A percentile compares a stretch with the other conserved stretches of the same genome.
These are phyloP conservation scores for Chiridota heheva DNA, from an alignment of 35 echinoderm and acorn worm genomes.

Conservation along the genomic window DNA sequence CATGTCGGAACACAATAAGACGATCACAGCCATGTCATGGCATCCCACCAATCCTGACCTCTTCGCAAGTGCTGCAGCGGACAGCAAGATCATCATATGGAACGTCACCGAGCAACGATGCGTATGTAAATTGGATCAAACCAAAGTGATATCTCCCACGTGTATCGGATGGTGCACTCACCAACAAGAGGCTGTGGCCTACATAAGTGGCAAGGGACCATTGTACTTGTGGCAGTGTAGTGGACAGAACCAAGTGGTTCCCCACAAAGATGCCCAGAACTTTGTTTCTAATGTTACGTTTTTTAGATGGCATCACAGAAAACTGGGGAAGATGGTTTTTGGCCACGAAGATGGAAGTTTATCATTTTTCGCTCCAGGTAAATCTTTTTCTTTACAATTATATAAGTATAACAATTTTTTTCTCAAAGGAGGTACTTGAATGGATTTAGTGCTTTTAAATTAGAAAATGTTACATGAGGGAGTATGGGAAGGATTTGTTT, in stretches of 20 bases:
- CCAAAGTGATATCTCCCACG: conserved; percentile 48
- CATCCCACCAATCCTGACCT: conserved; percentile 80
- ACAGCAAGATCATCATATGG: conserved; percentile 80
- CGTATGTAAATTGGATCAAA: conserved; percentile 50
- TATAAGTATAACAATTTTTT: no score
- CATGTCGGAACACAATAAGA: conserved; percentile 97
- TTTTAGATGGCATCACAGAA: conserved; percentile 79
- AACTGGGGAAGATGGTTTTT: conserved; percentile 82
- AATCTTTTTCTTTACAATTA: background rate
- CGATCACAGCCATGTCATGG: conserved; percentile 89
- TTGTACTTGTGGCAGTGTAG: conserved; percentile 69
- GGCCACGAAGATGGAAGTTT: conserved; percentile 92
- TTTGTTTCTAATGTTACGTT: conserved; percentile 82
- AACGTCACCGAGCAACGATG: conserved; percentile 75
- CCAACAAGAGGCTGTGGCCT: conserved; percentile 63
- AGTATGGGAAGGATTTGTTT: no score
- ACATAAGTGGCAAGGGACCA: conserved; percentile 72
- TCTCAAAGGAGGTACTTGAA: no score
- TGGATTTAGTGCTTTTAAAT: no score
- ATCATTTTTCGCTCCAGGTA: conserved; percentile 76
- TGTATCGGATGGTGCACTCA: conserved; percentile 75
- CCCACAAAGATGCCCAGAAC: conserved; percentile 73
- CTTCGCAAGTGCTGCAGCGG: conserved; percentile 81
- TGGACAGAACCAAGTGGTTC: conserved; percentile 3
- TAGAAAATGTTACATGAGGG: no score